Base-by-base conservation (phyloP, 2,797 vertebrate species). In the Craterocephalus amniculus region DNA sequence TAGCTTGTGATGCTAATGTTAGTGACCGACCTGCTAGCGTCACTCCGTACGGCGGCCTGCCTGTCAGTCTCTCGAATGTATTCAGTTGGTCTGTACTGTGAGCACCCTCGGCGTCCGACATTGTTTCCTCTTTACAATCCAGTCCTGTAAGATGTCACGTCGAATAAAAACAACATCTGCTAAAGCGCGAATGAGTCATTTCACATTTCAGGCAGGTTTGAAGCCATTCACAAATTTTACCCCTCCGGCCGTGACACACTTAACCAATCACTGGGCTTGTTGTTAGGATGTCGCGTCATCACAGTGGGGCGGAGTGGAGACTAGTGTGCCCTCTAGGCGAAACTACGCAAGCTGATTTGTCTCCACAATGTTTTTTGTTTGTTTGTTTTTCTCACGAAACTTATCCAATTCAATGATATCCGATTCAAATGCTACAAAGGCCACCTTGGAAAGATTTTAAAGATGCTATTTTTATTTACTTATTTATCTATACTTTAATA, bases 11-110 rank as follows among this genome's bases (percentile, higher is more conserved):
- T 38, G 84, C 74, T 90, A 70, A 74, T 84, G 83, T 78, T 83
- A 75, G 79, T 32, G 79, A 95, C 96, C 93, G 89, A 97, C 96
- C 96, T 94, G 96, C 92, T 86, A 86, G 27, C 78, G 74, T 81
- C 66, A 86, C 88, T 76, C 87, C 79, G 81, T 92, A 86, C 70
- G 93, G 93, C 89, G 95, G 95, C 91, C 95, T 93, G 87, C 92
- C 93, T 85, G 92, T 91, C 88, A 98, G 91, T 80, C 87, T 95
- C 87, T 97, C 94, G 85, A 98, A 98, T 81, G 83, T 94, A 86
- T 97, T 97, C 86, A 98, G 95, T 87, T 93, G 94, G 63, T 92
- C 93, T 56, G 65, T 74, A 82, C 86, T 87, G 74, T 88, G 87
- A 66, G 76, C 81, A 16, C 80, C 81, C 61, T 88, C 91, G 9